Conservation (phyloP, 2,888 invertebrate genomes). For the Endomychus coccineus region DNA sequence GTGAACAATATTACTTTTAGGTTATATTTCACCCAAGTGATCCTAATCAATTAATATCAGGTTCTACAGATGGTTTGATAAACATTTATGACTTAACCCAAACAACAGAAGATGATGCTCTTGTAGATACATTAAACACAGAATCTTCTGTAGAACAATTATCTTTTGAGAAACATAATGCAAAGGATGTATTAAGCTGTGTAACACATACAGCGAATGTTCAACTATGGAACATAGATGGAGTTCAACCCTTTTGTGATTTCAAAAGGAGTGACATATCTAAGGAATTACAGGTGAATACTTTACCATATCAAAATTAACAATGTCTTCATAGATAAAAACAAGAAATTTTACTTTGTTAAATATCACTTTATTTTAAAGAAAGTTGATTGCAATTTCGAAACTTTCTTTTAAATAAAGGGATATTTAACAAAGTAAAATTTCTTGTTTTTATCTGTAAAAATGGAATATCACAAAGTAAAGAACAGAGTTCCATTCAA, state of each 20-base stretch:
- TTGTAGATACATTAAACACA: slow-evolving; percentile 68
- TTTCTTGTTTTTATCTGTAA: too few relatives aligned
- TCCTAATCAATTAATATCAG: slow-evolving; percentile 61
- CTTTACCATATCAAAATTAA: too few relatives aligned
- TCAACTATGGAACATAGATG: slow-evolving; percentile 59
- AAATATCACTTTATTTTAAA: slow-evolving; percentile 3
- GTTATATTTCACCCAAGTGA: slow-evolving; percentile 65
- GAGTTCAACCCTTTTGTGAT: slow-evolving; percentile 52
- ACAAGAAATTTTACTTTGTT: too few relatives aligned
- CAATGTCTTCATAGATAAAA: too few relatives aligned
- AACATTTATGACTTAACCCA: slow-evolving; percentile 76
- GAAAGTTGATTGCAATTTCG: not conserved
- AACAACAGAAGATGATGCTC: slow-evolving; percentile 69
- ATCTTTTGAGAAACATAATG: slow-evolving; percentile 47
- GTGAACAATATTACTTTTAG: too few relatives aligned
- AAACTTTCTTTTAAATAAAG: too few relatives aligned
- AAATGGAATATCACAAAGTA: too few relatives aligned
- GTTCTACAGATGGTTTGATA: slow-evolving; percentile 77
- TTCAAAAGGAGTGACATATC: slow-evolving; percentile 55
- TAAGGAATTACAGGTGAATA: slow-evolving; percentile 49
- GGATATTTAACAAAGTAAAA: too few relatives aligned
- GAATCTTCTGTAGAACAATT: slow-evolving; percentile 67
- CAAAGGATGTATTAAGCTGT: slow-evolving; percentile 52
- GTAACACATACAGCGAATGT: slow-evolving; percentile 66
- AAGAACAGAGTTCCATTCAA: not conserved